Evolutionary conservation across 2,888 invertebrate genomes (phyloP), one percentile per base, ranked within the genome.

Genomic region (Eubasilissa splendida): DNA sequence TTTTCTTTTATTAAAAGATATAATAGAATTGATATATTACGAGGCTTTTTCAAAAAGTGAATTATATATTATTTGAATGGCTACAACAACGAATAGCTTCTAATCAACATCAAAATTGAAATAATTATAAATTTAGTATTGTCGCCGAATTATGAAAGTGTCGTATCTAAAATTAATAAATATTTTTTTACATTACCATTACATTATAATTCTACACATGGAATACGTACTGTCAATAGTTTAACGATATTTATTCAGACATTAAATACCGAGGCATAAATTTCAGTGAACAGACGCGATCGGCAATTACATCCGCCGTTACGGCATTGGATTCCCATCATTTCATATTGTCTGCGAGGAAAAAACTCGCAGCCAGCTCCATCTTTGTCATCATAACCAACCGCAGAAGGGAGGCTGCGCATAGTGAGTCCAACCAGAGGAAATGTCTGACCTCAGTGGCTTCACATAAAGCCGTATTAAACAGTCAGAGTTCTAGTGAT

Each of bases 251-350:
- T 42, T 42, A 22, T 42, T 7, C 42, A 42, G 42, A 58, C 59
- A 73, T 73, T 60, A 60, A 75, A 63, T 60, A 53, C 54, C 58
- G 42, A 10, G 63, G 52, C 66, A 76, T 76, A 76, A 76, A 76
- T 76, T 59, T 65, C 76, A 65, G 31, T 53, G 76, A 10, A 76
- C 76, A 76, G 75, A 75, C 75, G 60, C 54, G 76, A 79, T 53
- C 79, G 22, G 59, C 75, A 79, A 79, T 79, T 75, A 76, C 42
- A 59, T 59, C 65, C 65, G 70, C 79, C 56, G 56, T 79, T 65
- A 75, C 66, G 52, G 70, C 75, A 74, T 75, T 42, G 74, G 75
- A 75, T 52, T 75, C 75, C 65, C 74, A 79, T 79, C 56, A 79
- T 74, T 79, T 79, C 79, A 75, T 75, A 75, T 71, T 63, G 31